These are phyloP conservation scores for Yponomeuta cagnagella DNA, from an alignment of 2,888 invertebrate genomes.

Conservation along the genomic window DNA sequence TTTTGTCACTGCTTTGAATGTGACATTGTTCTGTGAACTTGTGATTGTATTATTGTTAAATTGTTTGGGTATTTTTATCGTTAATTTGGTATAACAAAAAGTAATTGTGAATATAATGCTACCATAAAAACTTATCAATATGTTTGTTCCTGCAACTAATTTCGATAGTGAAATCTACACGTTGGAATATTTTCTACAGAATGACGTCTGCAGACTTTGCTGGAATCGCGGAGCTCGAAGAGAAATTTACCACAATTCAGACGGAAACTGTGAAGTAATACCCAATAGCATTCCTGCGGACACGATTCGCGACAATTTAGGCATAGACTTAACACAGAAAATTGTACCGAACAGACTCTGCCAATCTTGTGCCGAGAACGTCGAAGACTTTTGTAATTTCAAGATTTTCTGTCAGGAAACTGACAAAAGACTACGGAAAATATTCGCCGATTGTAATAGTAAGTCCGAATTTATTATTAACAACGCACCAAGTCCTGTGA, in stretches of 20 bases:
- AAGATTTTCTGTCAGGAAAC: slow-evolving; percentile 46
- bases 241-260: slow-evolving; percentile 29
- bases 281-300: slow-evolving; percentile 30
- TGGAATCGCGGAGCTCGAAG: slow-evolving; percentile 42
- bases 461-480: slow-evolving; percentile 4
- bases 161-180: slow-evolving; percentile 35
- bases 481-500: slow-evolving; percentile 18
- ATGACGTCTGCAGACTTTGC: slow-evolving; percentile 54
- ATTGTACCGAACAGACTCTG: slow-evolving; percentile 45
- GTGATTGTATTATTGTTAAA: no score
- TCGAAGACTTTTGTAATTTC: slow-evolving; percentile 49
- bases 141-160: not conserved
- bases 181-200: slow-evolving; percentile 50
- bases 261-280: slow-evolving; percentile 22
- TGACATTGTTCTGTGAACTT: no score
- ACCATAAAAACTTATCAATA: not conserved
- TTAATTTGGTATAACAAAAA: not conserved
- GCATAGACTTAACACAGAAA: slow-evolving; percentile 36
- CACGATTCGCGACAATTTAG: slow-evolving; percentile 46
- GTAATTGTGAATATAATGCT: not conserved
- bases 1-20: no score
- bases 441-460: slow-evolving; percentile 22
- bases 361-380: slow-evolving; percentile 36
- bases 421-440: slow-evolving; percentile 38
- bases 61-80: not conserved